Evolutionary conservation across 2,888 invertebrate genomes (phyloP), one percentile per base, ranked within the genome.

Genomic region (Erynnis tages): DNA sequence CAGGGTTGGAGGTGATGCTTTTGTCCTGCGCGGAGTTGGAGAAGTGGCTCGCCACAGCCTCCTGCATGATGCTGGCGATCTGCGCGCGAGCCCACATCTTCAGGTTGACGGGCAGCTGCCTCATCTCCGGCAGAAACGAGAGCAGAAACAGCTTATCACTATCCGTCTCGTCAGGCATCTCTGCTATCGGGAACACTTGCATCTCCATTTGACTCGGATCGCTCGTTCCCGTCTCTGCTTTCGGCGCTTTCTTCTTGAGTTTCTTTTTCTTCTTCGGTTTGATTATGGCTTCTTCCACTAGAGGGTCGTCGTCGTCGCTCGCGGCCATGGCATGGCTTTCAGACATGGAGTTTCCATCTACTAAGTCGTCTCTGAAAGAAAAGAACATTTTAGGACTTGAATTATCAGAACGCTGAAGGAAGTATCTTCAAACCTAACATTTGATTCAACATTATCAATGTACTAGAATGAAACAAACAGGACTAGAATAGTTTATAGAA

Each of bases 11-110:
- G 4, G 54, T 56, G 0, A 67, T 67, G 0, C 66, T 68, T 11
- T 46, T 46, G 0, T 46, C 45, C 2, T 27, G 35, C 0, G 35
- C 63, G 0, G 70, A 71, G 45, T 82, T 77, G 35, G 71, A 77
- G 55, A 73, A 82, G 41, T 84, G 81, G 25, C 75, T 72, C 1
- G 66, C 63, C 1, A 88, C 86, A 0, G 89, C 89, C 45, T 88
- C 87, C 60, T 89, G 87, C 88, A 89, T 88, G 0, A 83, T 65
- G 44, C 75, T 83, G 0, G 89, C 87, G 50, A 89, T 83, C 63
- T 86, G 85, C 0, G 86, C 78, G 10, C 88, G 58, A 41, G 79
- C 82, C 89, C 89, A 89, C 88, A 89, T 88, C 68, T 87, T 88
- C 16, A 86, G 71, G 58, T 86, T 74, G 1, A 76, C 55, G 0